These are phyloP conservation scores for Epiblema foenella DNA, from an alignment of 2,888 invertebrate species.

Conservation along the genomic window DNA sequence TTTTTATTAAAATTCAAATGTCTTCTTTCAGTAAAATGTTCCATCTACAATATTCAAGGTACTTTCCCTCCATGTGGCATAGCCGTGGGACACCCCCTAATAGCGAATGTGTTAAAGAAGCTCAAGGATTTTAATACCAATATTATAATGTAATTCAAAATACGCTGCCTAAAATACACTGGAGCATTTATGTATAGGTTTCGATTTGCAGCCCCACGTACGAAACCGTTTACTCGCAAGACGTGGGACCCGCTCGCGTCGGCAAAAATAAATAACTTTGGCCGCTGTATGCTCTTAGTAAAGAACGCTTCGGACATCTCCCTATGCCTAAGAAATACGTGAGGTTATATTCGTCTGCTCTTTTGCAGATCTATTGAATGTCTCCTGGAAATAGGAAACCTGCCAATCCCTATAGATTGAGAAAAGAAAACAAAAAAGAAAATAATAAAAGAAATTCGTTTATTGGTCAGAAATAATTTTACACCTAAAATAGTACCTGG, in stretches of 20 bases:
- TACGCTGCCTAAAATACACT: not conserved
- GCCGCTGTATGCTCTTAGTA: not conserved
- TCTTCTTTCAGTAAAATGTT: too few species aligned
- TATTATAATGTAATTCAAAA: not conserved
- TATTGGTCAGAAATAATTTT: too few species aligned
- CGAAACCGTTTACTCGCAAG: not conserved
- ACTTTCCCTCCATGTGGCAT: too few species aligned
- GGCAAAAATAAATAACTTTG: conserved; percentile 1
- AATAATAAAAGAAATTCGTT: too few species aligned
- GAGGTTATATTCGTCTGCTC: not conserved
- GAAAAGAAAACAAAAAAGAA: too few species aligned
- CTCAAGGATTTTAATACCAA: not conserved
- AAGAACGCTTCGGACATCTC: not conserved
- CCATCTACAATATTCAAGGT: too few species aligned
- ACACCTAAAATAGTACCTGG: too few species aligned
- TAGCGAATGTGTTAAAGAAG: too few species aligned
- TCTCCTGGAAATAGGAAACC: not conserved
- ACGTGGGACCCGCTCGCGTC: not conserved
- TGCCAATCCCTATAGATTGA: not conserved
- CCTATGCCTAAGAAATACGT: conserved; percentile 1
- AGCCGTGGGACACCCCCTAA: too few species aligned
- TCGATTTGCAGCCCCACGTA: conserved; percentile 1
- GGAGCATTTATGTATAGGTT: not conserved
- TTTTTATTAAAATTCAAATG: too few species aligned
- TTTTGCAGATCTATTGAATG: conserved; percentile 1